phyloP scores from a whole-genome alignment of 2,888 invertebrate species.

The Spodoptera picta region DNA sequence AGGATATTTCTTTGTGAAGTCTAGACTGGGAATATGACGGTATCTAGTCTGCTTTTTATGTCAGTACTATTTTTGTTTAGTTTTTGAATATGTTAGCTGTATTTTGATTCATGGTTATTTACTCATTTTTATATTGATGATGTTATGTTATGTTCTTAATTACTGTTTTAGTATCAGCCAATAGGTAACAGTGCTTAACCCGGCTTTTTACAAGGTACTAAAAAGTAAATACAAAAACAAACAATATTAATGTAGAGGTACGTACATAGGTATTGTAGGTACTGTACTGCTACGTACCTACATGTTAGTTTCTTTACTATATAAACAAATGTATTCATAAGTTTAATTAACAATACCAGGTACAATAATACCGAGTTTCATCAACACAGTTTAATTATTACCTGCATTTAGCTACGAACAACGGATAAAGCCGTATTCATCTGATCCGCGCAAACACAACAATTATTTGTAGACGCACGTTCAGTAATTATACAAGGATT shows the following conservation, averaged over 20 bases:
- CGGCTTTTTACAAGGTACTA: no score
- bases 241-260: no score
- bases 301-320: no score
- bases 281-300: no score
- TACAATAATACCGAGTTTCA: slow-evolving; percentile 6
- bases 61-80: neutral
- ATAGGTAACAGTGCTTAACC: no score
- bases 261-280: no score
- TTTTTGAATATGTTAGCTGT: neutral
- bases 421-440: slow-evolving; percentile 26
- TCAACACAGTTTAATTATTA: slow-evolving; percentile 34
- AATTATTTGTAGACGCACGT: slow-evolving; percentile 20
- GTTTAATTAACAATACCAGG: slow-evolving; percentile 3
- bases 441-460: slow-evolving; percentile 27
- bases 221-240: no score
- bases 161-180: no score
- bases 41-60: neutral
- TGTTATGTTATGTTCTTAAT: no score
- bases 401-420: slow-evolving; percentile 25
- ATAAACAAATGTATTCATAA: no score
- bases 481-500: slow-evolving; percentile 37
- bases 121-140: no score
- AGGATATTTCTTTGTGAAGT: slow-evolving; percentile 28
- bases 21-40: slow-evolving; percentile 24
- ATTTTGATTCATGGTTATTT: no score